These are phyloP conservation scores for Platysternon megacephalum DNA, from an alignment of 2,113 vertebrate species.

Conservation along the genomic window DNA sequence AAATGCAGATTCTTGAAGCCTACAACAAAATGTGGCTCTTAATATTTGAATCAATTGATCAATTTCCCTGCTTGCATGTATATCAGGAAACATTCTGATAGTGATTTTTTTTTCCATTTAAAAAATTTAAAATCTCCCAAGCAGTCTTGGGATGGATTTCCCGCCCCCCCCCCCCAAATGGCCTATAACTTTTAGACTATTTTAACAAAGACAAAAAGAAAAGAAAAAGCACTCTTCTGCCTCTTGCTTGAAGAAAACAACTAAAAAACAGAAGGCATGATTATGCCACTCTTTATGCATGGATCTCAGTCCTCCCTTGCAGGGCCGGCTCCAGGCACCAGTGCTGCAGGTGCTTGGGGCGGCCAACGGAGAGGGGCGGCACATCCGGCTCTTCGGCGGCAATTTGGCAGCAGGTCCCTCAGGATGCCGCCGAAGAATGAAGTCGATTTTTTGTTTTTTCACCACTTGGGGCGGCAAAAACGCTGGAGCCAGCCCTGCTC, in stretches of 20 bases:
- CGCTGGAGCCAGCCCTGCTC: too few species aligned
- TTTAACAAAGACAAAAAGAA: neutral
- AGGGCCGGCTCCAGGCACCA: too few species aligned
- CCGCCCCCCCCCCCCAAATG: neutral
- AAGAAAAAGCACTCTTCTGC: neutral
- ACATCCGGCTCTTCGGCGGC: too few species aligned
- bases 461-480: too few species aligned
- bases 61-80: neutral
- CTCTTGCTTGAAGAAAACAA: neutral
- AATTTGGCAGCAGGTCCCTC: too few species aligned
- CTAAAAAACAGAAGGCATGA: neutral
- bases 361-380: too few species aligned
- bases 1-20: neutral
- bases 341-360: too few species aligned
- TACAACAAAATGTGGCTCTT: neutral
- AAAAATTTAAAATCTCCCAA: neutral
- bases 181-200: neutral
- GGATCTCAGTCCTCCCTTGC: neutral
- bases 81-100: neutral
- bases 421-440: too few species aligned
- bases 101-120: neutral
- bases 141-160: neutral
- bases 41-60: neutral
- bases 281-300: neutral
- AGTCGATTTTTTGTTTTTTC: too few species aligned